Conservation (phyloP, 2,113 vertebrate genomes). For the Fulica atra region DNA sequence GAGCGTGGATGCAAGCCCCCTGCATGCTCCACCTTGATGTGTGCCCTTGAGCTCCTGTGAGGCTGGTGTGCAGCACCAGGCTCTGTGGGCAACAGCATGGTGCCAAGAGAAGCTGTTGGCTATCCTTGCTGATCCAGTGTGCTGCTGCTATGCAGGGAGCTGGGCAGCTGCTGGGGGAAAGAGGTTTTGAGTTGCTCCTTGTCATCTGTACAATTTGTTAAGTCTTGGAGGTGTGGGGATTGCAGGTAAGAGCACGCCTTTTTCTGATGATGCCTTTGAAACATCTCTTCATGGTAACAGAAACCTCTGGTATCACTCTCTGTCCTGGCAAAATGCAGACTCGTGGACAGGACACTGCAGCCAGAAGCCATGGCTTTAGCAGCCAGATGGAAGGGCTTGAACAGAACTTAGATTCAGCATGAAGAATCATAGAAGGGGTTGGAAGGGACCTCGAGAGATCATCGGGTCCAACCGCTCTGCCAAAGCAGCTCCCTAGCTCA, state of each 20-base stretch:
- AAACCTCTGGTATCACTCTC: background rate
- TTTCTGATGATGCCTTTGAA: background rate
- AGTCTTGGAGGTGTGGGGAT: background rate
- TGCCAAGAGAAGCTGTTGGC: background rate
- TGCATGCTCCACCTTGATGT: background rate
- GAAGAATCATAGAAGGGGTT: too few species aligned
- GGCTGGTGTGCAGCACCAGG: background rate
- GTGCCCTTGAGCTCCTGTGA: background rate
- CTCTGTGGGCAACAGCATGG: background rate
- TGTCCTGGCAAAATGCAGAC: background rate
- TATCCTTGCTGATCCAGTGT: background rate
- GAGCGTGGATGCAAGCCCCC: background rate
- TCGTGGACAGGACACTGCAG: background rate
- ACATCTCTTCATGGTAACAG: background rate
- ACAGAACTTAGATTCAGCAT: background rate
- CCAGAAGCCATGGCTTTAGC: background rate
- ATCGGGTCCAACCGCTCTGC: too few species aligned
- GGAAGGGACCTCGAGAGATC: too few species aligned
- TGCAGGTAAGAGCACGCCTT: background rate
- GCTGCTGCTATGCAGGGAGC: background rate
- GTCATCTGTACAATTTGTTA: background rate
- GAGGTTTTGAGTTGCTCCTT: background rate
- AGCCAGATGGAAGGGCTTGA: background rate
- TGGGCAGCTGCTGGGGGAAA: background rate
- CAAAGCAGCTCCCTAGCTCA: too few species aligned